Conservation (phyloP, 2,113 vertebrate species). For the Semnornis frantzii region DNA sequence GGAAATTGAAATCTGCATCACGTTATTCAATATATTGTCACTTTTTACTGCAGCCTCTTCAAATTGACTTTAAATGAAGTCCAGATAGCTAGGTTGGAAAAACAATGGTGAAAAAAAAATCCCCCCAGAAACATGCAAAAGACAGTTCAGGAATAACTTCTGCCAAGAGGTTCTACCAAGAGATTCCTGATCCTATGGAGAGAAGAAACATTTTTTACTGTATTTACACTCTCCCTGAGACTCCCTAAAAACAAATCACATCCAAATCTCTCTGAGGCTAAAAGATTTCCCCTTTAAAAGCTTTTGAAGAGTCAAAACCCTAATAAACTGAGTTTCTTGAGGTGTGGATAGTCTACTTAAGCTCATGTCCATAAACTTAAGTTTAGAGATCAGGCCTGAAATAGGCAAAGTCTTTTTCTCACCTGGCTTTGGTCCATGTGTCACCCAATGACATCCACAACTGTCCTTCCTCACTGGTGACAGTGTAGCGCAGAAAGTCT, state of each 20-base stretch:
- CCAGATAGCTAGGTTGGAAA: not conserved
- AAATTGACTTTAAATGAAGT: not conserved
- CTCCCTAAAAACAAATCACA: not conserved
- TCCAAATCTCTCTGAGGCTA: not conserved
- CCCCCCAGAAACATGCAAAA: not conserved
- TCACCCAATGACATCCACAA: slow-evolving; percentile 91
- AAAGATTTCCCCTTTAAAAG: not conserved
- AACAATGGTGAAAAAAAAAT: not conserved
- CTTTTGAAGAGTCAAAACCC: not conserved
- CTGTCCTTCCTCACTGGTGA: slow-evolving; percentile 86
- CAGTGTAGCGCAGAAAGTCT: slow-evolving; percentile 85
- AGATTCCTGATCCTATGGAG: not conserved
- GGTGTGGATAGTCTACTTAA: not conserved
- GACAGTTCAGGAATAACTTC: not conserved
- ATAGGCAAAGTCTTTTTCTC: not conserved
- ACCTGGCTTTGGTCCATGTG: slow-evolving; percentile 93
- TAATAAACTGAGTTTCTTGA: accelerated
- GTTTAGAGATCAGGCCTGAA: not conserved
- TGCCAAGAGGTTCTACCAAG: not conserved
- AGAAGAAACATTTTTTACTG: not conserved
- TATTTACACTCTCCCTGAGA: not conserved
- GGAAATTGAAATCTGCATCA: not conserved
- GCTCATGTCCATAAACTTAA: not conserved
- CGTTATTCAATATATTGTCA: not conserved
- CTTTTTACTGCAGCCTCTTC: not conserved